Evolutionary conservation across 1,140 invertebrate species (phyloP), one percentile per base, ranked within the genome.

Genomic region (Phocides pigmalion): DNA sequence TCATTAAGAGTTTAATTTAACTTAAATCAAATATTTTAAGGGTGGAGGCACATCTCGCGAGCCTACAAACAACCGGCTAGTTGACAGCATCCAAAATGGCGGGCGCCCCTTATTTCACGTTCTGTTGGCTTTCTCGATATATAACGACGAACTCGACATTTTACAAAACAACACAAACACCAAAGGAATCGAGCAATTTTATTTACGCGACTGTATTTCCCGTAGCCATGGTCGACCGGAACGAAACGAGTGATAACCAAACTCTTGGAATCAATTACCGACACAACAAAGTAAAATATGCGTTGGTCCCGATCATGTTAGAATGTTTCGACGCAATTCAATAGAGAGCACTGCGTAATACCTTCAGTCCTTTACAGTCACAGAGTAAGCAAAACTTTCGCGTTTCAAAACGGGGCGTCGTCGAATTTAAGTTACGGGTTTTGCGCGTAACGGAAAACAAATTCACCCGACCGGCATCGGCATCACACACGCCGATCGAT

Each of bases 401-500:
- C 37, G 51, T 16, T 16, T 2, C 51, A 37, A 35, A 28, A 14
- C 11, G 12, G 39, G 53, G 53, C 53, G 53, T 37, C 53, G 53
- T 42, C 53, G 53, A 56, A 56, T 56, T 56, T 42, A 44, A 56
- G 53, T 44, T 42, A 25, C 53, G 53, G 53, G 39, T 58, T n/a
- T 41, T 42, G 53, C 39, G 53, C 39, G 39, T 58, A 53, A 53
- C 53, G 53, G 39, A 58, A 58, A 58, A 58, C 53, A 58, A 44
- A 58, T 58, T 58, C 54, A 58, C 39, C 39, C 54, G 44, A 44
- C 44, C 39, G 39, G 20, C 39, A 28, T 12, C 54, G 54, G 54
- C 39, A 58, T 58, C 54, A 58, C 54, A 58, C 41, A 58, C 54
- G 54, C 54, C 41, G 54, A 58, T 58, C 54, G 54, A 59, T 59